Evolutionary conservation across 2,888 invertebrate species (phyloP).

Genomic region (Acronicta aceris): DNA sequence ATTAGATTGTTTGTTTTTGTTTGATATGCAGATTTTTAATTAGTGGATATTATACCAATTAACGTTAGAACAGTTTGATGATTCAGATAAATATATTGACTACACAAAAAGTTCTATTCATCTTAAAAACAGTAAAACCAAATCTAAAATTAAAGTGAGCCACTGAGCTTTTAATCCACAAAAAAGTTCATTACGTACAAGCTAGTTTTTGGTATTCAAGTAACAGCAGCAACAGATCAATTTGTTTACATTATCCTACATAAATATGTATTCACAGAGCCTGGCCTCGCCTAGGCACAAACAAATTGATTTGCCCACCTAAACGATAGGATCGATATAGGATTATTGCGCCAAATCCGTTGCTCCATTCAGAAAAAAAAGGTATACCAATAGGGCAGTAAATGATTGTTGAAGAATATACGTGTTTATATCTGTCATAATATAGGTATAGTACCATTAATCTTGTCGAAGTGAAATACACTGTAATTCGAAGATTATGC

Average conservation of each 20-base stretch:
- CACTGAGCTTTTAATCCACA: conserved; percentile 1
- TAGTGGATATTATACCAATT: too few relatives aligned
- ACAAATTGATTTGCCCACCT: conserved; percentile 28
- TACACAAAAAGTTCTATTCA: too few relatives aligned
- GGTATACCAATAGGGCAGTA: not conserved
- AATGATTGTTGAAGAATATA: not conserved
- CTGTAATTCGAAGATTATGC: not conserved
- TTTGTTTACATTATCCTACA: conserved; percentile 39
- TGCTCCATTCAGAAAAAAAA: conserved; percentile 8
- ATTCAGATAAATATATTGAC: too few relatives aligned
- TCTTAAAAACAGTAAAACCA: too few relatives aligned
- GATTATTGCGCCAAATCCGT: conserved; percentile 5
- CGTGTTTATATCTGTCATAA: not conserved
- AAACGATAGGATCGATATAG: conserved; percentile 12
- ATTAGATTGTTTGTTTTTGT: too few relatives aligned
- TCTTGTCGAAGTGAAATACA: too few relatives aligned
- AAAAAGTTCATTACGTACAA: conserved; percentile 8
- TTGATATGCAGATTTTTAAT: too few relatives aligned
- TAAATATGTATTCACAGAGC: conserved; percentile 31
- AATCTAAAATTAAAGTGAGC: not conserved
- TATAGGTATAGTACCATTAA: too few relatives aligned
- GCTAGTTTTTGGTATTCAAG: conserved; percentile 38
- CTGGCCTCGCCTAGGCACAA: conserved; percentile 16
- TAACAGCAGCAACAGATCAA: conserved; percentile 42
- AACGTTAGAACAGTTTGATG: too few relatives aligned